Conservation (phyloP, 2,888 invertebrate species). For the Flexamia atlantica region DNA sequence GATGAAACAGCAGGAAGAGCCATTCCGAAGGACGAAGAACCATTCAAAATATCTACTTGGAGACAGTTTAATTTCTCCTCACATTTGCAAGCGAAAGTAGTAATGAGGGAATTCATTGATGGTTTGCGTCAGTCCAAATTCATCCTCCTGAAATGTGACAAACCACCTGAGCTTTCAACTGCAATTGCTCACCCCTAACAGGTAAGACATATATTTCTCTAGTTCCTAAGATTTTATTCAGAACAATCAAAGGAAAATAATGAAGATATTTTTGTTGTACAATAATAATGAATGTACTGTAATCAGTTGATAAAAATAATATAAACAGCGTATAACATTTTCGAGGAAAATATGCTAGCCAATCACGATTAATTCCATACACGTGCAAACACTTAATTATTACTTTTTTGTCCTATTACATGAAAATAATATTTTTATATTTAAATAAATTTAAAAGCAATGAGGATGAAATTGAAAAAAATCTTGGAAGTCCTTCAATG, state of each 20-base stretch:
- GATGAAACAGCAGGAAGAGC: constrained; percentile 60
- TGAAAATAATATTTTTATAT: no score
- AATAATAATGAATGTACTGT: constrained; percentile 36
- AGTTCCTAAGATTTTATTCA: constrained; percentile 8
- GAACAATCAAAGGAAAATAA: constrained; percentile 3
- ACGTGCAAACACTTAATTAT: no score
- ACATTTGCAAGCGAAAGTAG: constrained; percentile 52
- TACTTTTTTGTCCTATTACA: no score
- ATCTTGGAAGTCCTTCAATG: no score
- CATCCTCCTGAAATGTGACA: constrained; percentile 45
- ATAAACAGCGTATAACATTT: constrained; percentile 27
- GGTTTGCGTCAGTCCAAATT: constrained; percentile 32
- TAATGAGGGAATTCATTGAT: constrained; percentile 53
- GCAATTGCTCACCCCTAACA: constrained; percentile 9
- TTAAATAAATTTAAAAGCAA: no score
- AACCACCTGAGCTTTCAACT: constrained; percentile 48
- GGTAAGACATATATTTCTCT: constrained; percentile 21
- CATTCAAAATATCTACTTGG: constrained; percentile 50
- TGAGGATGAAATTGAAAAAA: no score
- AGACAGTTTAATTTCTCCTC: constrained; percentile 56
- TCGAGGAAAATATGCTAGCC: not conserved
- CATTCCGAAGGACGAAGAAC: constrained; percentile 57
- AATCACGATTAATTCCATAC: not conserved
- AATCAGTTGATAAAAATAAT: constrained; percentile 47
- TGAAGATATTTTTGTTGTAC: not conserved